These are phyloP conservation scores for Dasyurus viverrinus DNA, from an alignment of 2,113 vertebrate species.

Conservation along the genomic window DNA sequence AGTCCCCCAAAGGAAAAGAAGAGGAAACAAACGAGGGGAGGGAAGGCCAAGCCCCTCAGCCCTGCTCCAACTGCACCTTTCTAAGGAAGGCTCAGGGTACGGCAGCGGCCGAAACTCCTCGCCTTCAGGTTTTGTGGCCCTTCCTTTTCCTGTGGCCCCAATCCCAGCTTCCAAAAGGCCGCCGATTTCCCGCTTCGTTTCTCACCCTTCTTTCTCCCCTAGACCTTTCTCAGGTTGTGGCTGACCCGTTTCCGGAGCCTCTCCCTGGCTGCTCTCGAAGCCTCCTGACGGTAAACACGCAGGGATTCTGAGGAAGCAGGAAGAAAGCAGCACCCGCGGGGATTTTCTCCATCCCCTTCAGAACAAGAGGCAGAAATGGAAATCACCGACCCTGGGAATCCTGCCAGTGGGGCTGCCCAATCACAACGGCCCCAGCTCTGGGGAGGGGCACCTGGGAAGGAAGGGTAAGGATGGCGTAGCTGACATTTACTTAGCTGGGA, in stretches of 20 bases:
- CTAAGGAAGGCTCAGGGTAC: neutral
- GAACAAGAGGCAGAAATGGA: neutral
- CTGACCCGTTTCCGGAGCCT: neutral
- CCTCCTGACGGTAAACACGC: neutral
- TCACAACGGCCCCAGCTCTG: neutral
- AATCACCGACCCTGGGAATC: slow-evolving; percentile 2
- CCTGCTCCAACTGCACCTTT: neutral
- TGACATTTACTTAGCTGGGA: neutral
- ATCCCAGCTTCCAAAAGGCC: neutral
- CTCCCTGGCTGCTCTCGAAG: neutral
- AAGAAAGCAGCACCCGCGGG: neutral
- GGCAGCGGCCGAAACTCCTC: neutral
- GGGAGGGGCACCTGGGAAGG: neutral
- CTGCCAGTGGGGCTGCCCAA: neutral
- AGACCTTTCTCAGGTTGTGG: neutral
- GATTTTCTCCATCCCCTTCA: neutral
- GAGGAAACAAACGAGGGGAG: neutral
- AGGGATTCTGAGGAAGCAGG: neutral
- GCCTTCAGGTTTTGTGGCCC: neutral
- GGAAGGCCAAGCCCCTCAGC: neutral
- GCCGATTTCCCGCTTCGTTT: neutral
- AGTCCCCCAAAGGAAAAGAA: neutral
- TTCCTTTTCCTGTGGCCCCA: neutral
- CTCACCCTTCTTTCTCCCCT: neutral
- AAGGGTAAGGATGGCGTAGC: neutral